A percentile compares a stretch with the other conserved stretches of the same genome.
phyloP scores from a whole-genome alignment of 2,113 vertebrate species.

The Daubentonia madagascariensis region DNA sequence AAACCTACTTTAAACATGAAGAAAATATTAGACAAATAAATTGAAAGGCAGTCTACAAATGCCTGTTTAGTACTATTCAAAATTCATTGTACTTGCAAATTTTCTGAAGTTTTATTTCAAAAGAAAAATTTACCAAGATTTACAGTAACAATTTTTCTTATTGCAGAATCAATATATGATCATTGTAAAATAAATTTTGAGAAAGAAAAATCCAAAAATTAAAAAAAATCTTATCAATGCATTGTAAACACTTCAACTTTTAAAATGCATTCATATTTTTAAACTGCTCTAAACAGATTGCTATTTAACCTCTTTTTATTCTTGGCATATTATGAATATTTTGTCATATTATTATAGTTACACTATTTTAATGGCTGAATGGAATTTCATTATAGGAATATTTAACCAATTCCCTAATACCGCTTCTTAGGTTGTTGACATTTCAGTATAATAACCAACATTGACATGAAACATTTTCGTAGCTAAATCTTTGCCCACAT shows the following conservation, averaged over 20 bases:
- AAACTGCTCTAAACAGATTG: not conserved
- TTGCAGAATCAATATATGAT: not conserved
- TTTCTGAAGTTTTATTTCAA: not conserved
- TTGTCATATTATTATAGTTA: not conserved
- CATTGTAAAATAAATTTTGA: not conserved
- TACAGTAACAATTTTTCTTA: not conserved
- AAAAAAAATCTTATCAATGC: not conserved
- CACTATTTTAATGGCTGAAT: not conserved
- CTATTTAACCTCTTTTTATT: not conserved
- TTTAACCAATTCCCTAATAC: not conserved
- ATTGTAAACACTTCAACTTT: not conserved
- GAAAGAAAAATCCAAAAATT: not conserved
- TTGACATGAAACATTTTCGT: not conserved
- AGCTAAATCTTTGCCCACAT: not conserved
- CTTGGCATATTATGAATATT: not conserved
- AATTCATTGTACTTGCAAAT: not conserved
- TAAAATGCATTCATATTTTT: not conserved
- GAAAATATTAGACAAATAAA: not conserved
- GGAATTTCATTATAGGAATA: not conserved
- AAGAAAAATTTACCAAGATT: not conserved
- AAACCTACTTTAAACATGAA: not conserved
- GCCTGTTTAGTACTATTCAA: not conserved
- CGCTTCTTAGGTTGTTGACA: not conserved
- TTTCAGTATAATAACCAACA: not conserved
- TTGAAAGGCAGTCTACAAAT: not conserved